Evolutionary conservation across 2,113 vertebrate species (phyloP).

Genomic region (Anseranas semipalmata): DNA sequence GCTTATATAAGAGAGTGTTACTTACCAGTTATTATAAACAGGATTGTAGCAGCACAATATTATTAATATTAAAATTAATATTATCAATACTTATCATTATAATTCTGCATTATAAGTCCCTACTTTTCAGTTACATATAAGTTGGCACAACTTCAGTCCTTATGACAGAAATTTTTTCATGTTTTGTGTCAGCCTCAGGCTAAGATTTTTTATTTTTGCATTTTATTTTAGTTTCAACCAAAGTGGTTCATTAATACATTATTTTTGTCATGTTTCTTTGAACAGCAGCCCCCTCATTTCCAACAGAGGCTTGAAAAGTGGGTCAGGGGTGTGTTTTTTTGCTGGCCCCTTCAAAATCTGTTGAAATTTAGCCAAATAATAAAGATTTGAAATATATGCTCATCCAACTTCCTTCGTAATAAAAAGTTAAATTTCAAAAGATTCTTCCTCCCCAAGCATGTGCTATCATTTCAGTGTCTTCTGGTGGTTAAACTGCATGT

Average conservation of each 20-base stretch:
- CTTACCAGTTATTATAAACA: not conserved
- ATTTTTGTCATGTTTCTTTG: conserved; percentile 19
- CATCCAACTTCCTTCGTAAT: conserved; percentile 17
- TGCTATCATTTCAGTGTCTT: not conserved
- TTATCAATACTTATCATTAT: not conserved
- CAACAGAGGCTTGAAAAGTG: not conserved
- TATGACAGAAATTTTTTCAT: not conserved
- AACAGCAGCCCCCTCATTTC: not conserved
- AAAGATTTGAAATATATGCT: conserved; percentile 1
- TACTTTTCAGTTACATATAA: not conserved
- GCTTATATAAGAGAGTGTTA: not conserved
- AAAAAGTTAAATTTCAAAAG: conserved; percentile 32
- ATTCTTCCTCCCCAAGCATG: not conserved
- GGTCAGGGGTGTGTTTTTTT: not conserved
- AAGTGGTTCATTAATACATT: not conserved
- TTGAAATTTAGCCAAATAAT: conserved; percentile 50
- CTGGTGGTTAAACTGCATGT: not conserved
- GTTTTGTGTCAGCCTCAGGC: not conserved
- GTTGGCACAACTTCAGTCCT: not conserved
- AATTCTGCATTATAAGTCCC: not conserved
- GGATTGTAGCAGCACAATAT: not conserved
- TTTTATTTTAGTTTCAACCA: conserved; percentile 17
- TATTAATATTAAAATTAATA: not conserved
- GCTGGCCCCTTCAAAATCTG: not conserved
- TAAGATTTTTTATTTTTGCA: not conserved